Evolutionary conservation across 2,797 vertebrate species (phyloP).

Genomic region (Clarias pachynema): DNA sequence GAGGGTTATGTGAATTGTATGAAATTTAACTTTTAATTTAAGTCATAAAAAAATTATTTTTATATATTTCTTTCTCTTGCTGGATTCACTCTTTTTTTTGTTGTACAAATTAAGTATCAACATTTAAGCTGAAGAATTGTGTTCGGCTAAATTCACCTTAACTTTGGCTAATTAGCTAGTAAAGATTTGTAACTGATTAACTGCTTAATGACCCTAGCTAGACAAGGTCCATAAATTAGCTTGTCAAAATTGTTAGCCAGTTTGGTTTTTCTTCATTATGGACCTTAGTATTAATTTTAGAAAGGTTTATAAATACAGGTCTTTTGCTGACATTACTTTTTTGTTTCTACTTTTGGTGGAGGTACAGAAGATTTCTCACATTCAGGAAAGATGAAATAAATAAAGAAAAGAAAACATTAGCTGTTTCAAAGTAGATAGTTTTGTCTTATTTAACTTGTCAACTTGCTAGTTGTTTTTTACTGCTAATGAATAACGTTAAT

Average conservation of each 20-base stretch:
- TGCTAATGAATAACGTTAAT: too few species aligned
- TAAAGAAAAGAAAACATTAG: too few species aligned
- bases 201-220: background rate
- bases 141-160: background rate
- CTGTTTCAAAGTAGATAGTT: background rate
- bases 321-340: background rate
- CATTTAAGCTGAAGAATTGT: background rate
- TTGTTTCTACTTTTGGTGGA: background rate
- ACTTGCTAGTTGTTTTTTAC: too few species aligned
- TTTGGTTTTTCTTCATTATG: background rate
- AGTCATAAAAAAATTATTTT: background rate
- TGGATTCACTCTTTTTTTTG: background rate
- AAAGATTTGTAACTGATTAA: background rate
- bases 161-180: background rate
- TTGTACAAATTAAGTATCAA: background rate
- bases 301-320: background rate
- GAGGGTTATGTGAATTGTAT: background rate
- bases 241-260: background rate
- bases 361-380: background rate
- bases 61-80: background rate
- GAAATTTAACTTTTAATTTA: background rate
- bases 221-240: background rate
- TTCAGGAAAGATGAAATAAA: too few species aligned
- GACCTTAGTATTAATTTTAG: background rate
- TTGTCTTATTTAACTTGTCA: background rate